Base-by-base conservation (phyloP, 1,140 invertebrate species). In the Pseudomyrmex flavicornis region DNA sequence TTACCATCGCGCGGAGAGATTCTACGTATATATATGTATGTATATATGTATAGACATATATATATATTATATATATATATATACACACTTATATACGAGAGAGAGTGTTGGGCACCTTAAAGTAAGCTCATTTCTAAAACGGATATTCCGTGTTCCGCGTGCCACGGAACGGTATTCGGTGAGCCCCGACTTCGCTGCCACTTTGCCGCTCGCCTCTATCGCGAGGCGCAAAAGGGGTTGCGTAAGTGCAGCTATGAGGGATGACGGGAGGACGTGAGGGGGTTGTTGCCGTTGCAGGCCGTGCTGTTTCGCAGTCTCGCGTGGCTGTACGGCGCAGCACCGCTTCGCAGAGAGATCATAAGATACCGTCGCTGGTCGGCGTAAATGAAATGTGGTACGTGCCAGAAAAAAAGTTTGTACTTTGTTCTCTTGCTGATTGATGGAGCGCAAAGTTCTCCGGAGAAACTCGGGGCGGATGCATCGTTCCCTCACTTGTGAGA, bases 71-170 rank as follows among this genome's bases (percentile, higher is more conserved):
- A 35, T 5, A 35, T 35, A 35, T 35, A 35, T 35, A 26, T 26
- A 26, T 3, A 26, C 26, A 26, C 26, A 4, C 2, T 4, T 26
- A 26, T 26, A 35, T 5, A 7, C 5, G 80, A 82, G 79, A 82
- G 58, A 84, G 83, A 73, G 80, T 69, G 82, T 85, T 76, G 86
- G 80, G 77, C 84, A 82, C 75, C 83, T 91, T 90, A 91, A 91
- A 89, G 89, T 89, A 88, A 91, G 85, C 90, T 91, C 90, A 93
- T 93, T 93, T 90, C 86, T 93, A 93, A 92, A 93, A 93, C 92
- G 92, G 92, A 93, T 92, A 91, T 92, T 92, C 91, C 91, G 91
- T 92, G 91, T 91, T 92, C 91, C 91, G 90, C 91, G 91, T 91
- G 88, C 89, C 86, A 88, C 85, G 86, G 88, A 89, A 88, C 87